These are phyloP conservation scores for Synodontis membranacea DNA, from an alignment of 2,113 vertebrate genomes.

Conservation along the genomic window DNA sequence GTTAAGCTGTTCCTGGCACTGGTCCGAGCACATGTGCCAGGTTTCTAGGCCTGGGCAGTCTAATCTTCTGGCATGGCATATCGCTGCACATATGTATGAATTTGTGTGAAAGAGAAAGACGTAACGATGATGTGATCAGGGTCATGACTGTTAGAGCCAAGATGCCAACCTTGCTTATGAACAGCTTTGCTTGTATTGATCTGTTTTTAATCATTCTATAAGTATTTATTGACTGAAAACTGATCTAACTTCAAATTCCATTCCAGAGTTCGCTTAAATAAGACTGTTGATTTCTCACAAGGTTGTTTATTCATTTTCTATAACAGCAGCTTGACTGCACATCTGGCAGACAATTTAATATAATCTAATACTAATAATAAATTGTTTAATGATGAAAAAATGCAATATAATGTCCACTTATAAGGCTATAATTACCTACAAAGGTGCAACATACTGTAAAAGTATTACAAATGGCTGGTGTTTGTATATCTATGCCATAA, in stretches of 20 bases:
- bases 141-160: background rate
- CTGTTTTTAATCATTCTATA: background rate
- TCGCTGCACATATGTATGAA: background rate
- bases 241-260: background rate
- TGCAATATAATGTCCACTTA: background rate
- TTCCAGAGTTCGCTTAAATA: background rate
- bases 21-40: background rate
- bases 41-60: background rate
- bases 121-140: background rate
- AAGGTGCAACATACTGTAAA: too few species aligned
- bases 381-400: too few species aligned
- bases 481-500: background rate
- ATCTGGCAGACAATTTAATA: background rate
- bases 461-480: background rate
- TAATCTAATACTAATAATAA: background rate
- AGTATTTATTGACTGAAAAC: background rate
- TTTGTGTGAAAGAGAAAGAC: background rate
- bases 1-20: conserved; percentile 2
- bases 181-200: background rate
- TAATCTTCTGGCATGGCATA: conserved; percentile 6
- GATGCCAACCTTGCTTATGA: background rate
- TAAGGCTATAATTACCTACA: too few species aligned
- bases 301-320: background rate
- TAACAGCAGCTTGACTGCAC: background rate
- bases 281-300: background rate